Evolutionary conservation across 2,113 vertebrate species (phyloP).

Genomic region (Pluvialis apricaria): DNA sequence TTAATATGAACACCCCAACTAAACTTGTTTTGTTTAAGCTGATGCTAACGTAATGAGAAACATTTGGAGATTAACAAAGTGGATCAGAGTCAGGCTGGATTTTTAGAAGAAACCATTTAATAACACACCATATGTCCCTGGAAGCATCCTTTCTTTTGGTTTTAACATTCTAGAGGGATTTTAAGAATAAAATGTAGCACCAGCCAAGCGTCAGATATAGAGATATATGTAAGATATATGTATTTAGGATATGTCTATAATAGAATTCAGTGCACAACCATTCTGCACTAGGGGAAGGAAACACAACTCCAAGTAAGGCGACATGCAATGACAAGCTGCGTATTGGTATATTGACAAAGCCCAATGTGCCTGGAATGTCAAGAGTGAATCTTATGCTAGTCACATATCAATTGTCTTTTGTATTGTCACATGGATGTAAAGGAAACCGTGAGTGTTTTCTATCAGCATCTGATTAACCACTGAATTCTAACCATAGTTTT

Average conservation of each 20-base stretch:
- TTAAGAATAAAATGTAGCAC: neutral
- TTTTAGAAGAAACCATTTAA: neutral
- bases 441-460: neutral
- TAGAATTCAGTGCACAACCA: neutral
- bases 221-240: neutral
- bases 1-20: neutral
- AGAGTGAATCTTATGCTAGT: neutral
- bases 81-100: neutral
- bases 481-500: slow-evolving; percentile 28
- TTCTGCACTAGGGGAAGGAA: neutral
- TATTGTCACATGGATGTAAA: neutral
- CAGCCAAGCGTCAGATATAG: neutral
- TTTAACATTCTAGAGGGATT: neutral
- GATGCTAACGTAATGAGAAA: neutral
- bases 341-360: neutral
- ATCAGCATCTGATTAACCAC: slow-evolving; percentile 18
- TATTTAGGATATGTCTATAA: neutral
- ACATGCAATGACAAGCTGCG: neutral
- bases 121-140: neutral
- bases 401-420: neutral
- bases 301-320: neutral
- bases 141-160: neutral
- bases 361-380: neutral
- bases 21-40: neutral
- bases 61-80: neutral